phyloP scores from a whole-genome alignment of 2,888 invertebrate species.

The Himalopsyche japonica region DNA sequence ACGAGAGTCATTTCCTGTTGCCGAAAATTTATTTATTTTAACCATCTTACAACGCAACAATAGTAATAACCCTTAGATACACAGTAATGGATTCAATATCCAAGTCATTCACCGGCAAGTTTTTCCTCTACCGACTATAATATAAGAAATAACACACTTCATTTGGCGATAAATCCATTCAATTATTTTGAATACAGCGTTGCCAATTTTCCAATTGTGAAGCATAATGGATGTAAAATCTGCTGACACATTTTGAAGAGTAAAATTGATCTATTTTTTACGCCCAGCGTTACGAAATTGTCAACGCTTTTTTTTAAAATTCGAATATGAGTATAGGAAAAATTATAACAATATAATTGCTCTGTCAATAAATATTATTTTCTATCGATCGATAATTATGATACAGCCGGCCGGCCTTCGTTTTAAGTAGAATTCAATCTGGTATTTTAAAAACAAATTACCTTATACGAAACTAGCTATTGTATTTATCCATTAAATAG shows the following conservation, averaged over 20 bases:
- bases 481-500: no score
- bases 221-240: background rate
- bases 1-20: background rate
- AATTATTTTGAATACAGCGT: background rate
- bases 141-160: background rate
- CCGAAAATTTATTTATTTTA: background rate
- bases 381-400: no score
- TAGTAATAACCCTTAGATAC: background rate
- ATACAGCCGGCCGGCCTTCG: no score
- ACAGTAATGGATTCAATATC: background rate
- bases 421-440: no score
- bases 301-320: no score
- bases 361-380: no score
- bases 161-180: background rate
- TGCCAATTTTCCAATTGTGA: background rate
- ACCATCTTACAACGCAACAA: background rate
- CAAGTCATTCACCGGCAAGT: background rate
- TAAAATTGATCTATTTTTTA: background rate
- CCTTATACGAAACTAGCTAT: no score
- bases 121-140: background rate
- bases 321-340: no score
- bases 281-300: no score
- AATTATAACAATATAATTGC: no score
- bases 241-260: background rate
- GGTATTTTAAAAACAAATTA: no score